Evolutionary conservation across 2,888 invertebrate species (phyloP).

Genomic region (Halictus ligatus): DNA sequence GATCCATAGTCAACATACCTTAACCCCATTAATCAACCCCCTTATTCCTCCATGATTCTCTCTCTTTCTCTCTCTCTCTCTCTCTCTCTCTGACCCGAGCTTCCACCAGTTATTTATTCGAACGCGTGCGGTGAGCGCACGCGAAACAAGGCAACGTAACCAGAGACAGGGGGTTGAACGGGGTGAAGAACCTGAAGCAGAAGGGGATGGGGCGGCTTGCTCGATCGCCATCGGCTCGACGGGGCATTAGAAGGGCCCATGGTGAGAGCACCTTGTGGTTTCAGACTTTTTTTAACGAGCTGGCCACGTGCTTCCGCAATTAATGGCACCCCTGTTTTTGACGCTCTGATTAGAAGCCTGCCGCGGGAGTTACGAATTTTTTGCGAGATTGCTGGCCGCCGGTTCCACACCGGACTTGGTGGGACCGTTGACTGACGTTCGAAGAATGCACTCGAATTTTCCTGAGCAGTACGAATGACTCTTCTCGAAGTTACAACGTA

Average conservation of each 20-base stretch:
- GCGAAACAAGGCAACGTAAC: constrained; percentile 24
- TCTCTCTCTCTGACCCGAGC: constrained; percentile 39
- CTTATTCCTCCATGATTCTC: constrained; percentile 22
- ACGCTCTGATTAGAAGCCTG: constrained; percentile 50
- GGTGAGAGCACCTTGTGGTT: constrained; percentile 27
- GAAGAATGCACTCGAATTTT: neutral
- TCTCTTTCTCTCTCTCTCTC: constrained; percentile 12
- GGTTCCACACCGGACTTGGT: neutral
- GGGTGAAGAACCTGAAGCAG: constrained; percentile 8
- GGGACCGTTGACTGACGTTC: neutral
- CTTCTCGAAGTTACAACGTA: neutral
- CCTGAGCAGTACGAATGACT: neutral
- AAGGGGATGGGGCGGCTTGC: neutral
- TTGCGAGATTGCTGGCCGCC: neutral
- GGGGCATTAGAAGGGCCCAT: constrained; percentile 34
- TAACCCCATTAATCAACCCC: neutral
- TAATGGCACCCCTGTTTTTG: constrained; percentile 71
- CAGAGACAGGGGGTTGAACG: constrained; percentile 3
- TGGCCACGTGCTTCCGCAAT: constrained; percentile 74
- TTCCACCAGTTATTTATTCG: constrained; percentile 56
- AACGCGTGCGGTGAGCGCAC: constrained; percentile 40
- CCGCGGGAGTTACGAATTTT: neutral
- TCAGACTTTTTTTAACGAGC: constrained; percentile 64
- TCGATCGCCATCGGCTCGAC: constrained; percentile 23
- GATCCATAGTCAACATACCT: constrained; percentile 13